Base-by-base conservation (phyloP, 2,113 vertebrate genomes). In the Hyla sarda region DNA sequence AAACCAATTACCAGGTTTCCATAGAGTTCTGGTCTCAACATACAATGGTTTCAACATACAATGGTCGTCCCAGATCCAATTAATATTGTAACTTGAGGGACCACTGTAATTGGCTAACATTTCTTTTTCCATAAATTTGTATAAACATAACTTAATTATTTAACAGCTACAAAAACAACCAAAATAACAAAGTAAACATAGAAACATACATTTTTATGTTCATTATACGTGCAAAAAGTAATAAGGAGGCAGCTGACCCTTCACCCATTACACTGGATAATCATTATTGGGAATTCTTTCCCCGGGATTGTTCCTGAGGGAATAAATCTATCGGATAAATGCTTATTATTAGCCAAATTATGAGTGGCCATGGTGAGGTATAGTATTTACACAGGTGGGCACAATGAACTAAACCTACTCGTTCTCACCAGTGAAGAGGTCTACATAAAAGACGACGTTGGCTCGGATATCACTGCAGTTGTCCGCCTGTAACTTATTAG, bases 401-500 rank as follows among this genome's bases (percentile, higher is more conserved):
- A 37, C 11, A 21, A 41, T 54, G 54, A 62, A 23, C 30, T n/a
- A 62, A 81, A n/a, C 37, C 77, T 25, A 6, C 56, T 81, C 78
- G 65, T 81, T 81, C 78, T 65, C 56, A 45, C 56, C 78, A 28
- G 23, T 47, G 47, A 47, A 9, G n/a, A 58, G 58, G 54, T 80
- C 77, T 19, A 34, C 54, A 28, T n/a, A 58, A 60, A 60, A 80
- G 56, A 81, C 16, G 28, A 54, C 74, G 19, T 77, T 77, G 45
- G 17, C 74, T 28, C 48, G 30, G n/a, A 45, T 25, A 65, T 65
- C 78, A 28, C 78, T 41, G 37, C 78, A 62, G 78, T 65, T 81
- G 78, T 65, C 52, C 58, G 78, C 56, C 78, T 81, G 78, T 47
- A 81, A 81, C 78, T 81, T 81, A 81, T 81, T 81, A 81, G 37